Percentiles rank a stretch among this genome's conserved stretches.
Evolutionary conservation across 2,888 invertebrate genomes (phyloP).

Genomic region (Galeruca laticollis): DNA sequence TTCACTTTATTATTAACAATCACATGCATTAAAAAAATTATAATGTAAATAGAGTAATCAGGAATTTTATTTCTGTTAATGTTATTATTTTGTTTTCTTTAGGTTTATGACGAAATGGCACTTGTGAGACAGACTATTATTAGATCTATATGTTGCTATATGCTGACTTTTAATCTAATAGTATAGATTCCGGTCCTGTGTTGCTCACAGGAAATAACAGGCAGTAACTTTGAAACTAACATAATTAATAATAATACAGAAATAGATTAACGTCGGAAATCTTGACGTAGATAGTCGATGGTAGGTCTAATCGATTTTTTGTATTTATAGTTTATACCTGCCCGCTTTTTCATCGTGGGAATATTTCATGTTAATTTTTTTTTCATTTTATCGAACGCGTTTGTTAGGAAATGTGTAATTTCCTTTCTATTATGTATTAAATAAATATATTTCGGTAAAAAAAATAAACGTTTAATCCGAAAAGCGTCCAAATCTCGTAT

Average conservation of each 20-base stretch:
- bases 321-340: conserved; percentile 33
- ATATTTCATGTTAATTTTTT: conserved; percentile 32
- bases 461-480: conserved; percentile 9
- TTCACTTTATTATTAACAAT: too few relatives aligned
- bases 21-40: too few relatives aligned
- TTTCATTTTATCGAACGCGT: too few relatives aligned
- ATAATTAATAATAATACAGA: conserved; percentile 36
- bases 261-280: conserved; percentile 36
- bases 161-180: too few relatives aligned
- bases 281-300: conserved; percentile 34
- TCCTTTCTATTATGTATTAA: conserved; percentile 13
- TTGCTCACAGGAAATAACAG: conserved; percentile 32
- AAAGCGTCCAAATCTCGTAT: too few relatives aligned
- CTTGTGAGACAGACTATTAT: too few relatives aligned
- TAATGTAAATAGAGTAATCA: too few relatives aligned
- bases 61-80: too few relatives aligned
- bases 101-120: too few relatives aligned
- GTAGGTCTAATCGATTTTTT: conserved; percentile 34
- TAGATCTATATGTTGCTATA: too few relatives aligned
- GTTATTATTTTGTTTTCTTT: too few relatives aligned
- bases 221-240: conserved; percentile 32
- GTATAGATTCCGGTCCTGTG: conserved; percentile 21
- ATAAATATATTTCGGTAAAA: not conserved
- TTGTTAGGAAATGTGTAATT: conserved; percentile 29
- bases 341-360: conserved; percentile 38